Evolutionary conservation across 2,888 invertebrate species (phyloP).

Genomic region (Agrochola lota): DNA sequence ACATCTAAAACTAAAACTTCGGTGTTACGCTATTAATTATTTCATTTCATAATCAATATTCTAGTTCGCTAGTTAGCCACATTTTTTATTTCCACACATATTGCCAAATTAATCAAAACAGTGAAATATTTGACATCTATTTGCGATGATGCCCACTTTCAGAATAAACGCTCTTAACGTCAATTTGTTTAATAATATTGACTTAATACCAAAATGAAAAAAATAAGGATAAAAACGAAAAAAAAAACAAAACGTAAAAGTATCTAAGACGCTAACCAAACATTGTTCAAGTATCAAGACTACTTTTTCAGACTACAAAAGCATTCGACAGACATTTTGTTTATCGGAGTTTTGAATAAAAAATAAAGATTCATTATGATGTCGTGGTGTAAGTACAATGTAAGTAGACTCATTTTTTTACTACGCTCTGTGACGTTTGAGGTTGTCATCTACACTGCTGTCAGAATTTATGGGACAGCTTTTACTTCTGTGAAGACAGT

Average conservation of each 20-base stretch:
- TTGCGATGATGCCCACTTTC: too few species aligned
- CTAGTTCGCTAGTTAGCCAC: too few species aligned
- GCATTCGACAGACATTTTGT: slow-evolving; percentile 59
- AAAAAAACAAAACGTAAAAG: background rate
- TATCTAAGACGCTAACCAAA: background rate
- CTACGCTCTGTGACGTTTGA: slow-evolving; percentile 32
- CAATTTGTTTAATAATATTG: too few species aligned
- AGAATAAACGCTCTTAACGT: background rate
- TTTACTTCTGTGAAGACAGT: background rate
- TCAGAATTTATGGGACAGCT: background rate
- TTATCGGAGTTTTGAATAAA: slow-evolving; percentile 67
- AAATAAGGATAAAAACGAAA: too few species aligned
- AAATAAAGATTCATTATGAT: slow-evolving; percentile 64
- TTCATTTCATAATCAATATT: too few species aligned
- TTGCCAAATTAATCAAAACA: too few species aligned
- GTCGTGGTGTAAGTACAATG: slow-evolving; percentile 21
- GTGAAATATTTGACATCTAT: too few species aligned
- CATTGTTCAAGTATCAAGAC: slow-evolving; percentile 41
- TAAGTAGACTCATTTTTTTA: slow-evolving; percentile 49
- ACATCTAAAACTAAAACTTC: too few species aligned
- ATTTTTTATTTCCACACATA: too few species aligned
- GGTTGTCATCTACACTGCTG: slow-evolving; percentile 22
- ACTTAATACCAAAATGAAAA: background rate
- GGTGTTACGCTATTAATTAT: too few species aligned
- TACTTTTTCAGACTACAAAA: slow-evolving; percentile 10